Evolutionary conservation across 2,888 invertebrate genomes (phyloP), one percentile per base, ranked within the genome.

Genomic region (Nymphalis c-album): DNA sequence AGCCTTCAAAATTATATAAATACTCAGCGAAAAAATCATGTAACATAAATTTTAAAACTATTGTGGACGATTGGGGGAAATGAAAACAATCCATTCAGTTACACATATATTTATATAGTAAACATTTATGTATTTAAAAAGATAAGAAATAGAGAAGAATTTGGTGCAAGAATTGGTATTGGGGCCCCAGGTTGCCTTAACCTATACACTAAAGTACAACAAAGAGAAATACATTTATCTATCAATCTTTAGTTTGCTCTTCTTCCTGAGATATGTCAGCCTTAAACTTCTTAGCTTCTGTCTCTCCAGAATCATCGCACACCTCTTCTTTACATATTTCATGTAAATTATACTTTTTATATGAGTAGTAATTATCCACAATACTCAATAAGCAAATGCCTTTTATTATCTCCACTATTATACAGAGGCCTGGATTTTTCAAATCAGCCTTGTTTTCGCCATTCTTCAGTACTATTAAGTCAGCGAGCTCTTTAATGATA

Each of bases 381-480:
- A 98, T 94, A 70, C 96, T 95, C 13, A 98, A 80, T 73, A 97
- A 95, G 77, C 97, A 97, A 77, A 96, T 93, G 31, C 95, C 95
- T 78, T 96, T 95, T 60, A 98, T 94, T 55, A 98, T 92, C 92
- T 98, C 98, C 45, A 98, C 94, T 72, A 97, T 92, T 61, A 98
- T 93, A 7, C 96, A 95, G 48, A 96, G 87, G 69, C 96, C 94
- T 13, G 98, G 96, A 80, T 94, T 93, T 79, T 95, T 95, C 72
- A 98, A 90, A 87, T 97, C 95, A 1, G 96, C 97, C 82, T 94
- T 95, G 82, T 97, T 96, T 46, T 93, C 93, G 0, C 93, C 85
- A 85, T 96, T 96, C 77, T 95, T 95, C 55, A 94, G 86, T 3
- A 93, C 87, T 58, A 98, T 94, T 74, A 96, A 87, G 18, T 94